Evolutionary conservation across 1,140 invertebrate genomes (phyloP), one percentile per base, ranked within the genome.

Genomic region (Chymomyza costata): DNA sequence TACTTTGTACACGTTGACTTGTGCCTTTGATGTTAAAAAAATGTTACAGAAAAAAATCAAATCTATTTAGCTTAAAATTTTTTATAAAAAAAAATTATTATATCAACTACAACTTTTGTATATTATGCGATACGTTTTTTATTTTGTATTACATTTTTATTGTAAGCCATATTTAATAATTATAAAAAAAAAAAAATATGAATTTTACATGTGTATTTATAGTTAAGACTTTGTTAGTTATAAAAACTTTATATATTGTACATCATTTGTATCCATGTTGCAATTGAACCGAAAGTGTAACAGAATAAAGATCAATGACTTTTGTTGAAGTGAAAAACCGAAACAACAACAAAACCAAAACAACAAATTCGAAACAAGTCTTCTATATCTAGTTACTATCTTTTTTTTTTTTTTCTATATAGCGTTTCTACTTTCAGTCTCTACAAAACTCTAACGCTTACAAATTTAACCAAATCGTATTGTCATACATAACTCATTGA

Each of bases 281-380:
- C 73, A 73, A 78, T 80, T 67, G 66, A 78, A 71, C 66, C 57
- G 58, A 76, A 76, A 66, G 71, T 76, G 71, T 76, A 76, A 59
- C 66, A 73, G 71, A 83, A 83, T 83, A 83, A 83, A 83, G 80
- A 80, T 83, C 80, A 83, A 83, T 83, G 80, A 83, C 67, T 83
- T 83, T 78, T 76, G 74, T 80, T 68, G 61, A 73, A 80, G 50
- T 80, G 54, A 60, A 74, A 74, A 73, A 64, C 56, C 48, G 54
- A 59, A 68, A 54, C 41, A 34, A 60, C 38, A 62, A 59, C 2
- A 44, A 69, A 67, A 60, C n/a, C n/a, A 30, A 61, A 47, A 49
- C 45, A 63, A 65, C 39, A 66, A 63, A 64, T 64, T 35, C 32
- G 32, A 37, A 55, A 40, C 45, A 60, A 76, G 70, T 71, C 53